A percentile compares a stretch with the other conserved stretches of the same genome.
phyloP scores from a whole-genome alignment of 2,797 vertebrate genomes.

The Neopelma chrysocephalum region DNA sequence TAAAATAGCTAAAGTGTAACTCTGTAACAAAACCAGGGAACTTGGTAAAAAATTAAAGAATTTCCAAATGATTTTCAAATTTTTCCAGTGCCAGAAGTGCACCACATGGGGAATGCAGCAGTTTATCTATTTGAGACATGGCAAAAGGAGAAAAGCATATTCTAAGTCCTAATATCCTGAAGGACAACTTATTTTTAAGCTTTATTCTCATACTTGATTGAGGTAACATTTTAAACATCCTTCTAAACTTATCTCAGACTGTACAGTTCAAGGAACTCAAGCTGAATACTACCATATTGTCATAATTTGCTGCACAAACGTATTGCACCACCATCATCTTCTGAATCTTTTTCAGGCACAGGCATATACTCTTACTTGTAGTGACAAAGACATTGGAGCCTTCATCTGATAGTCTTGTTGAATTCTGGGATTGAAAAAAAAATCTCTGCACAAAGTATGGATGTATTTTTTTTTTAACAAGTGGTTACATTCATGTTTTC shows the following conservation, averaged over 20 bases:
- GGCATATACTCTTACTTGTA: neutral
- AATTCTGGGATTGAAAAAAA: neutral
- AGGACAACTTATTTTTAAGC: neutral
- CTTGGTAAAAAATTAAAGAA: neutral
- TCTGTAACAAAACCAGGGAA: neutral
- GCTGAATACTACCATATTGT: neutral
- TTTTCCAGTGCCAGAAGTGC: neutral
- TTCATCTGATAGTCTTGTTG: neutral
- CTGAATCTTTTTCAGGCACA: neutral
- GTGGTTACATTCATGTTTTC: neutral
- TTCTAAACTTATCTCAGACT: neutral
- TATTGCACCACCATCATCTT: neutral
- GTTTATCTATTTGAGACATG: neutral
- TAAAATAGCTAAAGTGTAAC: neutral
- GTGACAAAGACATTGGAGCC: neutral
- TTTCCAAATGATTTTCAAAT: neutral
- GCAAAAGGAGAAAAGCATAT: neutral
- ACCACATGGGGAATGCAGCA: neutral
- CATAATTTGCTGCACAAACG: neutral
- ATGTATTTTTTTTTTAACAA: neutral
- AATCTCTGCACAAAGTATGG: neutral
- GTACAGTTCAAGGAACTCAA: neutral
- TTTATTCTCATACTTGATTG: neutral
- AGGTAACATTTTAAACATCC: neutral
- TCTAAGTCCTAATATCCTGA: neutral